phyloP scores from a whole-genome alignment of 2,113 vertebrate genomes.

The Procapra przewalskii region DNA sequence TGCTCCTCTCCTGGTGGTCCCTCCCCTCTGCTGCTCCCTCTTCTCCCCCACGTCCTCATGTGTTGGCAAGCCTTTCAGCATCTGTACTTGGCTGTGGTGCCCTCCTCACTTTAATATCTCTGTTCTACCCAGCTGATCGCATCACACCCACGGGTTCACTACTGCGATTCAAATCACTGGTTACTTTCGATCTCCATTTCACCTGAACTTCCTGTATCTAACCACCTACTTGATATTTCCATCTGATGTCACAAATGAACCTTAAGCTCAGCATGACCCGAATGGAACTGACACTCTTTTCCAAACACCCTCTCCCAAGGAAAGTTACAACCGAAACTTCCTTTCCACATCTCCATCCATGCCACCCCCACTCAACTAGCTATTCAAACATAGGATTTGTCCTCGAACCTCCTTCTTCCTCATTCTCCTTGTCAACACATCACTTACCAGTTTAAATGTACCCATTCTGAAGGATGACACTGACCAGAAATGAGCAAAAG shows the following conservation, averaged over 20 bases:
- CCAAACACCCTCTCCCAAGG: neutral
- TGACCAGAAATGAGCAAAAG: neutral
- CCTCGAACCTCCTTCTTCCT: neutral
- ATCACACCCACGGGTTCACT: neutral
- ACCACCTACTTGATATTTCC: neutral
- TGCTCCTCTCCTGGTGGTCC: no score
- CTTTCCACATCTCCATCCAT: neutral
- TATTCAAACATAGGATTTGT: neutral
- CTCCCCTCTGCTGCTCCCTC: neutral
- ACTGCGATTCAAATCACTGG: neutral
- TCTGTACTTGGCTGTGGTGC: no score
- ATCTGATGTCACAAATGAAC: neutral
- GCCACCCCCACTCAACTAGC: no score
- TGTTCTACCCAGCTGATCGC: neutral
- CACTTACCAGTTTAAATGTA: neutral
- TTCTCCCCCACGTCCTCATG: neutral
- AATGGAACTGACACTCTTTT: neutral
- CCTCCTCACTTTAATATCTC: neutral
- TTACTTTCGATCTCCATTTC: neutral
- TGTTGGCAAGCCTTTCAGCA: fast-evolving
- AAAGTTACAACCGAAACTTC: neutral
- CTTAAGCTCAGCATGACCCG: neutral
- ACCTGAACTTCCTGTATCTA: neutral
- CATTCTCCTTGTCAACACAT: neutral
- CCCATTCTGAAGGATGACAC: neutral